Conservation (phyloP, 2,797 vertebrate genomes). For the Cuniculus paca region DNA sequence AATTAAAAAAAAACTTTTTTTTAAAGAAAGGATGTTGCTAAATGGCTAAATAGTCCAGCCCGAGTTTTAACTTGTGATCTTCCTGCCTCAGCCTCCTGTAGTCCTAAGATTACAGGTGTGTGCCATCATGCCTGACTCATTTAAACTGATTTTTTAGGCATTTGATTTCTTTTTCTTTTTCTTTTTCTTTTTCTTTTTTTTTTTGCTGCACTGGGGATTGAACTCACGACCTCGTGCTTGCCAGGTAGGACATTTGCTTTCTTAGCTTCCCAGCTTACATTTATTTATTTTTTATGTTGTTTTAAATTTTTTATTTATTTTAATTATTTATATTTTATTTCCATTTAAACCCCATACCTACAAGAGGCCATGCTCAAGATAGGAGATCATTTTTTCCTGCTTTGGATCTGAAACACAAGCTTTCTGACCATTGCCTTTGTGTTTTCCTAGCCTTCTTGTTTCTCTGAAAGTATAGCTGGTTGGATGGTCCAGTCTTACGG, state of each 20-base stretch:
- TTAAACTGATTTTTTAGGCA: background rate
- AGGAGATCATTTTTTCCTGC: background rate
- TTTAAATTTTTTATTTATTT: background rate
- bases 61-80: background rate
- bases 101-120: background rate
- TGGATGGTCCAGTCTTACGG: no score
- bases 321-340: background rate
- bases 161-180: conserved; percentile 26
- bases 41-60: background rate
- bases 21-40: background rate
- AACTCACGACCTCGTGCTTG: no score
- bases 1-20: background rate
- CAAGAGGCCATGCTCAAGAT: background rate
- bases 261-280: background rate
- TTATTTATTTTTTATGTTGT: background rate
- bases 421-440: rapidly evolving
- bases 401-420: background rate
- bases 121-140: background rate
- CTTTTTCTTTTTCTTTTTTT: no score
- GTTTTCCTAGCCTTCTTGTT: background rate
- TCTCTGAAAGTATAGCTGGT: background rate
- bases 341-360: background rate
- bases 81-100: background rate
- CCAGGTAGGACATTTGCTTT: no score
- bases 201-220: no score